Evolutionary conservation across 1,140 invertebrate species (phyloP).

Genomic region (Megalopta genalis): DNA sequence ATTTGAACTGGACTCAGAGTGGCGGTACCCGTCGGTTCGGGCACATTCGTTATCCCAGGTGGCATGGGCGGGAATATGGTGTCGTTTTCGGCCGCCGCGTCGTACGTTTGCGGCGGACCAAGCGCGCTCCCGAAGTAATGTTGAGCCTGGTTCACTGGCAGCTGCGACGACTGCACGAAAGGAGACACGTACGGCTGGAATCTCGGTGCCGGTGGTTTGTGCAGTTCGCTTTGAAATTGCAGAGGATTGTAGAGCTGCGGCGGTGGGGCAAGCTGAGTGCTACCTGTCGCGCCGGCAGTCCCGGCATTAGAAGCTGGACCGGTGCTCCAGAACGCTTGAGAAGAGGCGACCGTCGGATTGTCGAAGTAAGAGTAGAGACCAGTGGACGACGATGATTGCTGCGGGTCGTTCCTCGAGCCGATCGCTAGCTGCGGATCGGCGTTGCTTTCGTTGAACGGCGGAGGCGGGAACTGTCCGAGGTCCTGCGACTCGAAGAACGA

Average conservation of each 20-base stretch:
- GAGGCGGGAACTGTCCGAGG: not conserved
- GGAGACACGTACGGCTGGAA: not conserved
- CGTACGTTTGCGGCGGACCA: not conserved
- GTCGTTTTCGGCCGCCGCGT: not conserved
- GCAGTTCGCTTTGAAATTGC: constrained; percentile 54
- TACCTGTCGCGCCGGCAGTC: not conserved
- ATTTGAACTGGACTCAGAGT: constrained; percentile 74
- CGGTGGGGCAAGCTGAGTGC: not conserved
- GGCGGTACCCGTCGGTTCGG: constrained; percentile 73
- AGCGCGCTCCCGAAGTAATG: not conserved
- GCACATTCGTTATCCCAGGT: constrained; percentile 57
- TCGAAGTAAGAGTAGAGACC: not conserved
- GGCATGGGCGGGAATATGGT: not conserved
- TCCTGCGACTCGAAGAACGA: constrained; percentile 20
- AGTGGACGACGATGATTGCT: not conserved
- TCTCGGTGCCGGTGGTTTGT: not conserved
- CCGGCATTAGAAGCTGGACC: constrained; percentile 13
- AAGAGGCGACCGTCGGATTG: not conserved
- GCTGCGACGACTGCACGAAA: not conserved
- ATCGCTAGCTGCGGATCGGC: not conserved
- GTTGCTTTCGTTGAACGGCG: constrained; percentile 23
- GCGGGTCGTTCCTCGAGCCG: not conserved
- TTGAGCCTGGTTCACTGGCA: constrained; percentile 7
- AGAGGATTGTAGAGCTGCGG: constrained; percentile 67
- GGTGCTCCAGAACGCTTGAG: constrained; percentile 16